Evolutionary conservation across 2,888 invertebrate species (phyloP).

Genomic region (Trissonchulus latispiculum): DNA sequence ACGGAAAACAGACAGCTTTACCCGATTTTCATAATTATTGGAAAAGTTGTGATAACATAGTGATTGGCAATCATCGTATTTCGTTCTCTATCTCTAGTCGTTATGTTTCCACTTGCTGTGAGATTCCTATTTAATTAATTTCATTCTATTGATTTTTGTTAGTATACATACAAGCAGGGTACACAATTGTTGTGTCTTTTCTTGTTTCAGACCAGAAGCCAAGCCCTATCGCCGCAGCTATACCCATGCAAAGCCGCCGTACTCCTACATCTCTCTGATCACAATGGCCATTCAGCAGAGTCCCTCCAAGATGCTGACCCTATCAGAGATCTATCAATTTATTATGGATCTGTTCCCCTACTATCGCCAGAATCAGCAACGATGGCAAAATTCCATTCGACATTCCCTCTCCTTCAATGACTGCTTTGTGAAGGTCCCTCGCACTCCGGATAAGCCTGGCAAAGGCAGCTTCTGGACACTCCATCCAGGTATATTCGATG

Average conservation of each 20-base stretch:
- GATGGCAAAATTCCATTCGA: slow-evolving; percentile 55
- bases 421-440: slow-evolving; percentile 83
- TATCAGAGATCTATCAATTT: slow-evolving; percentile 80
- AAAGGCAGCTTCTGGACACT: slow-evolving; percentile 76
- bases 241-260: slow-evolving; percentile 95
- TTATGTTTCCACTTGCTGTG: no score
- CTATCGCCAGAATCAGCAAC: slow-evolving; percentile 68
- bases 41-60: no score
- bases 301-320: slow-evolving; percentile 85
- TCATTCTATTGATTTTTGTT: no score
- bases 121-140: no score
- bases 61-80: no score
- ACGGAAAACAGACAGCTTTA: no score
- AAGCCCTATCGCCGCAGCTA: slow-evolving; percentile 16
- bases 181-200: no score
- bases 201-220: neutral
- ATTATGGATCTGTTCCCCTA: slow-evolving; percentile 82
- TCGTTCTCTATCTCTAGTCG: no score
- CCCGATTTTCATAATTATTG: no score
- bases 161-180: no score
- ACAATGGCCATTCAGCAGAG: slow-evolving; percentile 99
- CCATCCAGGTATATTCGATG: no score
- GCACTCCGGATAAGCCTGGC: slow-evolving; percentile 58
- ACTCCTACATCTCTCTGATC: slow-evolving; percentile 94
- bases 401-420: slow-evolving; percentile 93